Conservation (phyloP, 2,888 invertebrate species). For the Lydus trimaculatus region DNA sequence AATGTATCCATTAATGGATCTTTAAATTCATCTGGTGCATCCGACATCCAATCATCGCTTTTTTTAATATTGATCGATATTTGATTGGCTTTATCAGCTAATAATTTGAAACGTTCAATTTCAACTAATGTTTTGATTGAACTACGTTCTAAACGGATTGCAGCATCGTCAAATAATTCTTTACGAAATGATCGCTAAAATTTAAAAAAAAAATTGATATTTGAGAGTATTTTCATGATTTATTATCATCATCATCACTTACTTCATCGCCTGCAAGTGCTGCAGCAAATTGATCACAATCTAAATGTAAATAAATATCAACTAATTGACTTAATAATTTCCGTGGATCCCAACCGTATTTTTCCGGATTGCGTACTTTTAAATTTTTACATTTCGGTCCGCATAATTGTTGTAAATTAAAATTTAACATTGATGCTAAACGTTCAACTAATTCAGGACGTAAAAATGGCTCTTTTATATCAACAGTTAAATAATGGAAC, state of each 20-base stretch:
- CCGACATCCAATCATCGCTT: slow-evolving; percentile 90
- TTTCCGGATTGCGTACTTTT: slow-evolving; percentile 91
- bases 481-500: slow-evolving; percentile 95
- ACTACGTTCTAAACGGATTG: slow-evolving; percentile 79
- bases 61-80: slow-evolving; percentile 84
- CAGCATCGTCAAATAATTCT: slow-evolving; percentile 91
- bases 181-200: slow-evolving; percentile 90
- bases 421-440: slow-evolving; percentile 97
- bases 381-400: slow-evolving; percentile 95
- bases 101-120: slow-evolving; percentile 82
- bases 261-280: slow-evolving; percentile 97
- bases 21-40: slow-evolving; percentile 95
- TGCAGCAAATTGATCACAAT: slow-evolving; percentile 88
- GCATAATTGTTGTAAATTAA: slow-evolving; percentile 95
- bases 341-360: slow-evolving; percentile 98
- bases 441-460: slow-evolving; percentile 89
- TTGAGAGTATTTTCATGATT: neutral
- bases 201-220: slow-evolving; percentile 10
- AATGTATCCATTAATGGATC: slow-evolving; percentile 98
- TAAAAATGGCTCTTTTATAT: slow-evolving; percentile 94
- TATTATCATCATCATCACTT: slow-evolving; percentile 23
- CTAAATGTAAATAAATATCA: slow-evolving; percentile 96
- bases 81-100: slow-evolving; percentile 80
- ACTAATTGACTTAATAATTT: slow-evolving; percentile 90
- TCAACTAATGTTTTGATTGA: slow-evolving; percentile 86